phyloP scores from a whole-genome alignment of 2,113 vertebrate genomes.

The Ptilorrhoa leucosticta region DNA sequence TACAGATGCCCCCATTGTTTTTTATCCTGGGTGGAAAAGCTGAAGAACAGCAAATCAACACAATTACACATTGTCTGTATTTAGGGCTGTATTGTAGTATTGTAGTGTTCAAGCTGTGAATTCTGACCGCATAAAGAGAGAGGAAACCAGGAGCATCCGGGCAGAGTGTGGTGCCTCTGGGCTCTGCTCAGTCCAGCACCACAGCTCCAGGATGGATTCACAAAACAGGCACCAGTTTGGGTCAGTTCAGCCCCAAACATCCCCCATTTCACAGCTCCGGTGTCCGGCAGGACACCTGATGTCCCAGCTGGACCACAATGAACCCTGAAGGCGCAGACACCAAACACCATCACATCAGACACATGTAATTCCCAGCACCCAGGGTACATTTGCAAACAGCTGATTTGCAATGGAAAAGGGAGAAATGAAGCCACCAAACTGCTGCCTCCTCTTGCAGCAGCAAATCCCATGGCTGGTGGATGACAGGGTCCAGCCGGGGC shows the following conservation, averaged over 20 bases:
- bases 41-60: background rate
- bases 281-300: background rate
- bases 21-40: background rate
- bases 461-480: accelerated
- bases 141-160: background rate
- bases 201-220: background rate
- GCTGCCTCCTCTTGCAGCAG: background rate
- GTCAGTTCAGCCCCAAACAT: background rate
- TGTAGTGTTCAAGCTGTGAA: too few species aligned
- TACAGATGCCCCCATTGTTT: accelerated
- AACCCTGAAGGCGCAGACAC: accelerated
- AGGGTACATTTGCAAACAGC: background rate
- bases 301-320: accelerated
- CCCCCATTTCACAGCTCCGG: accelerated
- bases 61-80: accelerated
- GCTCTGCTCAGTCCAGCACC: background rate
- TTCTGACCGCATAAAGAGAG: background rate
- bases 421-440: background rate
- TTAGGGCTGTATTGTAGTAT: accelerated
- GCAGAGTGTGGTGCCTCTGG: background rate
- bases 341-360: accelerated
- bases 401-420: background rate
- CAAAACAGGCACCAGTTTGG: background rate
- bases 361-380: accelerated
- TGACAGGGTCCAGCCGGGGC: background rate